Percentiles rank a stretch among this genome's conserved stretches.
Evolutionary conservation across 2,888 invertebrate species (phyloP).

Genomic region (Luperina nickerlii): DNA sequence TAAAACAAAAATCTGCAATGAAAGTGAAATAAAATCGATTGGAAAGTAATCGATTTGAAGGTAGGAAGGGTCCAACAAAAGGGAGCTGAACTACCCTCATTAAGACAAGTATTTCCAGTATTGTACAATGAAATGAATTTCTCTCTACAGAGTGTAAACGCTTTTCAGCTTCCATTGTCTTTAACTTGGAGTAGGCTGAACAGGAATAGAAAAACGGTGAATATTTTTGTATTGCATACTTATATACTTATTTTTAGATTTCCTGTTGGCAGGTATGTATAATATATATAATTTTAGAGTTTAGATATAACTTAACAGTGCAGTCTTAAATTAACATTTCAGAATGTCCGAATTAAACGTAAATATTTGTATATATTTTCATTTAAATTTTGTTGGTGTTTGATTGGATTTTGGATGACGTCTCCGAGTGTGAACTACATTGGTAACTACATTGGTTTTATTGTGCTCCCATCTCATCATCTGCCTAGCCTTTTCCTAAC

Average conservation of each 20-base stretch:
- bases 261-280: too few species aligned
- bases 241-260: neutral
- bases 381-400: too few species aligned
- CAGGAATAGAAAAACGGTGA: slow-evolving; percentile 17
- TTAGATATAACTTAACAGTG: too few species aligned
- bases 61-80: slow-evolving; percentile 58
- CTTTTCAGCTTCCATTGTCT: slow-evolving; percentile 71
- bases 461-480: neutral
- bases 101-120: slow-evolving; percentile 70
- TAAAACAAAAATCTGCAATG: slow-evolving; percentile 26
- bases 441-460: neutral
- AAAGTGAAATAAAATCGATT: slow-evolving; percentile 59
- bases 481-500: too few species aligned
- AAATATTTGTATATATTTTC: too few species aligned
- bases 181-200: slow-evolving; percentile 56
- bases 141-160: slow-evolving; percentile 68
- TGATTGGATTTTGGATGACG: neutral
- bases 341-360: too few species aligned
- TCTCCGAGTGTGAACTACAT: neutral
- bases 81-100: slow-evolving; percentile 66
- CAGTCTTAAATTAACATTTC: too few species aligned
- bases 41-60: slow-evolving; percentile 59
- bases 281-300: too few species aligned
- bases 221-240: neutral
- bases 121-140: slow-evolving; percentile 74